A percentile compares a stretch with the other conserved stretches of the same genome.
phyloP scores from a whole-genome alignment of 2,797 vertebrate genomes.

The Sebastolobus altivelis region DNA sequence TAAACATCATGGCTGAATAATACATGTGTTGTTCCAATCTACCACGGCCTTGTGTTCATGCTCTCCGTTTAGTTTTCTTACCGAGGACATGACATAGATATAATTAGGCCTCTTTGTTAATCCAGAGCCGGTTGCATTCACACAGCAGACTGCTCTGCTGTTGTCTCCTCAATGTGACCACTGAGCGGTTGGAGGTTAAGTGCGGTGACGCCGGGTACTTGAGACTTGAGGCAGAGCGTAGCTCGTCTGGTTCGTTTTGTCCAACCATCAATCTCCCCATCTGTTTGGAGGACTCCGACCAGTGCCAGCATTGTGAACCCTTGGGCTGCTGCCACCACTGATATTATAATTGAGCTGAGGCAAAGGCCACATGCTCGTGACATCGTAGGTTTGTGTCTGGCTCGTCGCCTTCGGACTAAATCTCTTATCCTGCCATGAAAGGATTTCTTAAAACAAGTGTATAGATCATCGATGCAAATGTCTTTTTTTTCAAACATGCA shows the following conservation, averaged over 20 bases:
- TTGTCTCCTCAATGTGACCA: neutral
- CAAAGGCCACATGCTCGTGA: conserved; percentile 32
- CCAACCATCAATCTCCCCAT: conserved; percentile 1
- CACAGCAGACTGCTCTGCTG: neutral
- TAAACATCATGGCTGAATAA: neutral
- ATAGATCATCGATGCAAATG: neutral
- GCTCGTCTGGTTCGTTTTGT: neutral
- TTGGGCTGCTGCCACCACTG: conserved; percentile 25
- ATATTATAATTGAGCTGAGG: conserved; percentile 25
- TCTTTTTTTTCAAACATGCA: conserved; percentile 1
- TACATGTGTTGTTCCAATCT: neutral
- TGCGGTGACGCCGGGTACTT: neutral
- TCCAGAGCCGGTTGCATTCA: neutral
- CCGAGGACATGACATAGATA: neutral
- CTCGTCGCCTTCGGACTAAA: neutral
- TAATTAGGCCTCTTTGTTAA: neutral
- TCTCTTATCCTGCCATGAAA: neutral
- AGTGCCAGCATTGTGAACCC: conserved; percentile 23
- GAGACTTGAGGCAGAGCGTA: neutral
- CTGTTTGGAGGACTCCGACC: conserved; percentile 20
- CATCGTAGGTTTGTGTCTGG: conserved; percentile 2
- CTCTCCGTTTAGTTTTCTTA: neutral
- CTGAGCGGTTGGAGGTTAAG: neutral
- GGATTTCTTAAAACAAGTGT: neutral
- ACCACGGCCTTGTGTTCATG: neutral